A percentile compares a stretch with the other conserved stretches of the same genome.
These are phyloP conservation scores for Drosophila tropicalis DNA, from an alignment of 1,140 invertebrate species.

Conservation along the genomic window DNA sequence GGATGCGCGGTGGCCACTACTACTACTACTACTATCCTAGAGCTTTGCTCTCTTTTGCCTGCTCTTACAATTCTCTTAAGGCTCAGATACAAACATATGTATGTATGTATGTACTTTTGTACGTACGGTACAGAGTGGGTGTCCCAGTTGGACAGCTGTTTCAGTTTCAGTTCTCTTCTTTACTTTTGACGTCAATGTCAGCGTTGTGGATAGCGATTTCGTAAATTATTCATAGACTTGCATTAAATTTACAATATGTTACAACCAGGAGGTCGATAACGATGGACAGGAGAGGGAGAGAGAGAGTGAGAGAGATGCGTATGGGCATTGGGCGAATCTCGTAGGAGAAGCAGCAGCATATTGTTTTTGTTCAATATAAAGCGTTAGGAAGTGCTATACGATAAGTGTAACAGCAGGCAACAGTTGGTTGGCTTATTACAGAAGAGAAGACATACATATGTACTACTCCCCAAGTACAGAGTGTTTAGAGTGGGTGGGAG, in stretches of 20 bases:
- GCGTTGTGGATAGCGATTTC: slow-evolving; percentile 39
- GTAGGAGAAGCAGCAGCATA: slow-evolving; percentile 63
- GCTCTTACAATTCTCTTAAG: slow-evolving; percentile 31
- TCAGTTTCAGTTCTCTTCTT: slow-evolving; percentile 8
- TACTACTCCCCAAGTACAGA: neutral
- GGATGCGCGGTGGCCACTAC: slow-evolving; percentile 62
- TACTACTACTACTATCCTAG: neutral
- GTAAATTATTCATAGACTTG: slow-evolving; percentile 73
- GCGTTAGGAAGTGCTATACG: slow-evolving; percentile 68
- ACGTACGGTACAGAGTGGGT: slow-evolving; percentile 43
- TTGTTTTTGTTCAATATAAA: slow-evolving; percentile 45
- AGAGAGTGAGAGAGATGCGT: too few species aligned
- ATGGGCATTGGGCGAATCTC: neutral
- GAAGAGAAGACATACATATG: slow-evolving; percentile 18
- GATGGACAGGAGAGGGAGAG: neutral
- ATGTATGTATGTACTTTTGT: neutral
- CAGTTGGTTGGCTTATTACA: slow-evolving; percentile 53
- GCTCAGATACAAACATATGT: neutral
- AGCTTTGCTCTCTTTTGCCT: slow-evolving; percentile 31
- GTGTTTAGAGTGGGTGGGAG: too few species aligned
- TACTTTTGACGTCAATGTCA: slow-evolving; percentile 78
- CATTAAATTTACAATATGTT: slow-evolving; percentile 63
- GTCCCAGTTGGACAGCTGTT: slow-evolving; percentile 63
- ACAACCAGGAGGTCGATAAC: neutral
- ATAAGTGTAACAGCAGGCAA: slow-evolving; percentile 75